These are phyloP conservation scores for Stratiolaelaps scimitus DNA, from an alignment of 1,140 invertebrate species.

Conservation along the genomic window DNA sequence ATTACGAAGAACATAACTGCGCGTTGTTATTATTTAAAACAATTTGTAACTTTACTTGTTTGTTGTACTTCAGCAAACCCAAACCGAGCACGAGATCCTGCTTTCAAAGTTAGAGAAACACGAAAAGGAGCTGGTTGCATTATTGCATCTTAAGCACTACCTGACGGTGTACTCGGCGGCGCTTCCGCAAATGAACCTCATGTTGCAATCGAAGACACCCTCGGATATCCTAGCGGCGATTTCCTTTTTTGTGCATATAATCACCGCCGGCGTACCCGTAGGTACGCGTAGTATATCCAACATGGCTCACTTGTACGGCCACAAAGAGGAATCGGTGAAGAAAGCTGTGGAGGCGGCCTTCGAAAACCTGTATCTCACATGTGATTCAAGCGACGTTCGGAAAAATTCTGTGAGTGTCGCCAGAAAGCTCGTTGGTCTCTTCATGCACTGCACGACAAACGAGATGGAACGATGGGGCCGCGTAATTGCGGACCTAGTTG, in stretches of 20 bases:
- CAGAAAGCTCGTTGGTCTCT: not conserved
- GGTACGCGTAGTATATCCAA: slow-evolving; percentile 7
- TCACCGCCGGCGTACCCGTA: not conserved
- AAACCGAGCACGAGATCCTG: slow-evolving; percentile 14
- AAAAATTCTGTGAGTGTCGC: slow-evolving; percentile 7
- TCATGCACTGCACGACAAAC: not conserved
- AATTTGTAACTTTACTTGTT: no score
- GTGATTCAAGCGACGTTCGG: slow-evolving; percentile 1
- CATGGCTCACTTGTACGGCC: slow-evolving; percentile 17
- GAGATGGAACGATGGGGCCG: slow-evolving; percentile 16
- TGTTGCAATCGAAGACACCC: slow-evolving; percentile 17
- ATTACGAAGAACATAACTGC: no score
- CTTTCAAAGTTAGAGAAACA: slow-evolving; percentile 5
- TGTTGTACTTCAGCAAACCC: slow-evolving; percentile 1
- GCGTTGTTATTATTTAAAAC: no score
- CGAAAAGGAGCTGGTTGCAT: not conserved
- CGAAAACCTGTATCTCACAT: slow-evolving; percentile 13
- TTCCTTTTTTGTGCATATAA: not conserved
- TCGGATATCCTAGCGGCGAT: slow-evolving; percentile 8
- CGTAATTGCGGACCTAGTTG: slow-evolving; percentile 10
- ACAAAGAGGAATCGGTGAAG: slow-evolving; percentile 26
- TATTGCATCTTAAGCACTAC: slow-evolving; percentile 17
- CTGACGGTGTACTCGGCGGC: not conserved
- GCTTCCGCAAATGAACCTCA: not conserved
- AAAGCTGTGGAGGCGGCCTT: slow-evolving; percentile 21